Evolutionary conservation across 2,113 vertebrate species (phyloP).

Genomic region (Ctenomys sociabilis): DNA sequence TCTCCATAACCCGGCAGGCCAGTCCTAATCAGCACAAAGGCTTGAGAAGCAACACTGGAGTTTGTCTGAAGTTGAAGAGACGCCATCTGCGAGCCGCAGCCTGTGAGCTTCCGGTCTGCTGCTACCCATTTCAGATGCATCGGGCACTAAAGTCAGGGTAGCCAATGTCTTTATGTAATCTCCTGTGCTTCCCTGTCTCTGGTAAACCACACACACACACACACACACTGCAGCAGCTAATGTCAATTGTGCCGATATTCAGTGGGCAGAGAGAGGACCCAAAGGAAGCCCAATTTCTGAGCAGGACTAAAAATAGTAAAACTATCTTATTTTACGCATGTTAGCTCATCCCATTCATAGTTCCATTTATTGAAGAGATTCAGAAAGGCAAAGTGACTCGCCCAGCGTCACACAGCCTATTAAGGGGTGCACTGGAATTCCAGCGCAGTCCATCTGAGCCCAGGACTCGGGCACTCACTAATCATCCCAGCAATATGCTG

Average conservation of each 20-base stretch:
- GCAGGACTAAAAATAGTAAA: not conserved
- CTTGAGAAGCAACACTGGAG: not conserved
- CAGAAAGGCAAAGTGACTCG: not conserved
- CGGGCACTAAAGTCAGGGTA: fast-evolving
- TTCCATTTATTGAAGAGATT: not conserved
- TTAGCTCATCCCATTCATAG: not conserved
- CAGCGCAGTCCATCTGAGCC: not conserved
- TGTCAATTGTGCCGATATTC: too few relatives aligned
- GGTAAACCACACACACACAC: not conserved
- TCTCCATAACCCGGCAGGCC: not conserved
- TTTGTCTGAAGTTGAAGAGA: not conserved
- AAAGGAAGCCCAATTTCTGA: not conserved
- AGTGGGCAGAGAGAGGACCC: not conserved
- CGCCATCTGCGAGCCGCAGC: not conserved
- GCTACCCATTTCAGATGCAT: not conserved
- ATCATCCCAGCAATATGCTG: not conserved
- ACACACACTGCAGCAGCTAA: not conserved
- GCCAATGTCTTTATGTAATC: not conserved
- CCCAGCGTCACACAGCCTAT: not conserved
- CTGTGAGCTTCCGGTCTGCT: not conserved
- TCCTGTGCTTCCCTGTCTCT: not conserved
- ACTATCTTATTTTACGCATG: not conserved
- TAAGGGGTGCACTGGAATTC: not conserved
- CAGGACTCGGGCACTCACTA: not conserved
- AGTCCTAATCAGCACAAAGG: not conserved